Evolutionary conservation across 2,113 vertebrate species (phyloP), one percentile per base, ranked within the genome.

Genomic region (Tychaedon coryphoeus): DNA sequence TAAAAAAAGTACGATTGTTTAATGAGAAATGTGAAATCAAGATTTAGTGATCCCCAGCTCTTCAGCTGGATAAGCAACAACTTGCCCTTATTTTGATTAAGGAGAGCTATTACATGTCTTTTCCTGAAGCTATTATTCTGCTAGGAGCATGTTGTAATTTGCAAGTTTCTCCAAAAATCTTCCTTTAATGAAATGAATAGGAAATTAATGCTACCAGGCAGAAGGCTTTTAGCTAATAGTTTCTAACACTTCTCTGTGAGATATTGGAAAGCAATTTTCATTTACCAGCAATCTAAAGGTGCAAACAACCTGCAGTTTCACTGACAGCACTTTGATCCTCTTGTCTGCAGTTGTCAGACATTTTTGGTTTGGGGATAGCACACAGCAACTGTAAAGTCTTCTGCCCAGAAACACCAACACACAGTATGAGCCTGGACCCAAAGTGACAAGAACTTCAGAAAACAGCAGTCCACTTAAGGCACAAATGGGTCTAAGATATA

Each of bases 81-180:
- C 93, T 95, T 95, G 86, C 80, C 94, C 80, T 98, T 98, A 95
- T 92, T 97, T 97, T 98, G 97, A 98, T 98, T 98, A 98, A 98
- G 83, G 90, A 97, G 96, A 96, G 77, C 86, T 94, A 97, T 97
- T 96, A 97, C 85, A 91, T 85, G 69, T 92, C 50, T 97, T 97
- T 96, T 96, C 96, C 93, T 95, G 78, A 92, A 97, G 97, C 96
- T 97, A 98, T 97, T 98, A 97, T 89, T 97, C 91, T 97, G 79
- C 93, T 94, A 93, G 91, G 56, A 95, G 92, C 69, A 96, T 74
- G 60, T 38, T 96, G 67, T 88, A 98, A 98, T 98, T 98, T 97
- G 96, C 95, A 97, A 97, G 77, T 81, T 93, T 92, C 91, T 97
- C 91, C 82, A 97, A 97, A 98, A 97, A 92, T 82, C 92, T 85